Percentiles rank a stretch among this genome's conserved stretches.
phyloP scores from a whole-genome alignment of 2,797 vertebrate genomes.

The Halcyon leucocephala region DNA sequence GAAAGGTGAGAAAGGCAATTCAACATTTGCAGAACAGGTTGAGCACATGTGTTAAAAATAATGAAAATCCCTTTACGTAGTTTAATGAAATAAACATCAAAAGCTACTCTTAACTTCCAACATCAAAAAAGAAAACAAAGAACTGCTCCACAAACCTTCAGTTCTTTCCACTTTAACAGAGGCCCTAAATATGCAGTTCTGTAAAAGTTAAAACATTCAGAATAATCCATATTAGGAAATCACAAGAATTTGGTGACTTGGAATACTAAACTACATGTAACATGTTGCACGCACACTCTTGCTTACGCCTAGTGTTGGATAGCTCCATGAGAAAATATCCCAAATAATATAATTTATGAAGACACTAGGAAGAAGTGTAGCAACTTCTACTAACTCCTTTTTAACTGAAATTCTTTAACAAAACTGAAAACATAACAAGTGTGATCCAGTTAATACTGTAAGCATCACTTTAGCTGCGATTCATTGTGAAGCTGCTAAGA shows the following conservation, averaged over 20 bases:
- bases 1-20: neutral
- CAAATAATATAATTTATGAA: neutral
- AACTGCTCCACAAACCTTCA: neutral
- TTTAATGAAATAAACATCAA: neutral
- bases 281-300: neutral
- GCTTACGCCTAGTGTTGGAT: accelerated
- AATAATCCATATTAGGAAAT: neutral
- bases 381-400: neutral
- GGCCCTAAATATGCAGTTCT: neutral
- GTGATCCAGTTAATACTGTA: neutral
- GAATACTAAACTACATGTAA: neutral
- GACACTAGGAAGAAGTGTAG: neutral
- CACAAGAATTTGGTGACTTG: neutral
- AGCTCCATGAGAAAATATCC: neutral
- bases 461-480: neutral
- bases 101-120: neutral
- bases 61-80: neutral
- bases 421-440: neutral
- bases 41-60: neutral
- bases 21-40: neutral
- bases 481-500: neutral
- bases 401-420: neutral
- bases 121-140: neutral
- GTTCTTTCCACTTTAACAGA: neutral
- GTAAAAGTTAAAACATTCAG: neutral